A percentile compares a stretch with the other conserved stretches of the same genome.
Evolutionary conservation across 2,797 vertebrate species (phyloP).

Genomic region (Enteromius fasciolatus): DNA sequence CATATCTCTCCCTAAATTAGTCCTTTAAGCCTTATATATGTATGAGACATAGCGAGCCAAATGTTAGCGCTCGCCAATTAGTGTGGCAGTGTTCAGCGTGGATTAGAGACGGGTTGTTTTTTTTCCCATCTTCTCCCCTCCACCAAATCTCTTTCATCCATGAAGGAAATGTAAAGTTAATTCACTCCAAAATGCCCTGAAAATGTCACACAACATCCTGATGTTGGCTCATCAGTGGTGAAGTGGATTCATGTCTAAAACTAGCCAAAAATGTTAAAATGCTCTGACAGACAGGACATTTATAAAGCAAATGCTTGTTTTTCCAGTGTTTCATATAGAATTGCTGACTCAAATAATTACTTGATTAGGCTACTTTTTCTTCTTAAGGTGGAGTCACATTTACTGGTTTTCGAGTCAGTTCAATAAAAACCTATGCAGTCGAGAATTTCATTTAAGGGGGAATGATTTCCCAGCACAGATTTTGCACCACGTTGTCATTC

Average conservation of each 20-base stretch:
- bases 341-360: conserved; percentile 19
- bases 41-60: conserved; percentile 68
- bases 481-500: not conserved
- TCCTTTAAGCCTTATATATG: conserved; percentile 69
- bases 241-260: conserved; percentile 21
- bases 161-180: conserved; percentile 58
- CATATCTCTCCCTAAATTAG: conserved; percentile 69
- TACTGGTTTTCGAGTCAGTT: not conserved
- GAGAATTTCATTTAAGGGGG: not conserved
- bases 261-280: not conserved
- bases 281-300: conserved; percentile 1
- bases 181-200: conserved; percentile 48
- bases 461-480: not conserved
- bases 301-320: conserved; percentile 13
- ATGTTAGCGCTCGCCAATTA: conserved; percentile 67
- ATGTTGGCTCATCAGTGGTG: conserved; percentile 32
- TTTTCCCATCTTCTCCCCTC: conserved; percentile 23
- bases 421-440: not conserved
- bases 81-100: conserved; percentile 51
- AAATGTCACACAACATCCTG: conserved; percentile 48
- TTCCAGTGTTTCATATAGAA: not conserved
- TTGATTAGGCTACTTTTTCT: conserved; percentile 9
- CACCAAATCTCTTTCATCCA: conserved; percentile 53
- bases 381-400: not conserved
- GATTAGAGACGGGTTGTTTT: conserved; percentile 50